These are phyloP conservation scores for Aldabrachelys gigantea DNA, from an alignment of 2,113 vertebrate species.

Conservation along the genomic window DNA sequence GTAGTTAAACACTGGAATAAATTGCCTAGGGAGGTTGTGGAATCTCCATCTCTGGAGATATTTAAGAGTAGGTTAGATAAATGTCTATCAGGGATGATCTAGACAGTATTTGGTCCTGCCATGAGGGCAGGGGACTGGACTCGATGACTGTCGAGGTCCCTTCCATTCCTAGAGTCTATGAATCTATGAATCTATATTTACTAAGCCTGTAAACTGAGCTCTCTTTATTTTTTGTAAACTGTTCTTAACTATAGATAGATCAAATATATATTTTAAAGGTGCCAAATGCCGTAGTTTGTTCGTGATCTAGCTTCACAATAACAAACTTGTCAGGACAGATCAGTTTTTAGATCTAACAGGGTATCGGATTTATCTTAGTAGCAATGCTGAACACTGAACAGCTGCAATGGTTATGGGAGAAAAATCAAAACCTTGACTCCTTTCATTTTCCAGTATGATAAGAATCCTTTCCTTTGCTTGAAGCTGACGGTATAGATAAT, in stretches of 20 bases:
- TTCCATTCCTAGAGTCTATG: too few species aligned
- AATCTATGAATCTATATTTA: background rate
- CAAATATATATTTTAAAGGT: slow-evolving; percentile 45
- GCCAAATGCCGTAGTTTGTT: background rate
- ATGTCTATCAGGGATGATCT: too few species aligned
- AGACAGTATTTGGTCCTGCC: too few species aligned
- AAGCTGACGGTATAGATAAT: accelerated
- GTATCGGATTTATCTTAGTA: accelerated
- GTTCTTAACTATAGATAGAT: slow-evolving; percentile 58
- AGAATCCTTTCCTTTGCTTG: background rate
- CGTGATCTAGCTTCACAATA: background rate
- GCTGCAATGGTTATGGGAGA: background rate
- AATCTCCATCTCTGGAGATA: too few species aligned
- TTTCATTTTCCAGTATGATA: accelerated
- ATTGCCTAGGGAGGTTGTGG: too few species aligned
- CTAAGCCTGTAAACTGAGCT: accelerated
- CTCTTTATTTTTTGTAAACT: slow-evolving; percentile 32
- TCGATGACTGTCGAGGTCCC: too few species aligned
- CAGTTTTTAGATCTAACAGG: background rate
- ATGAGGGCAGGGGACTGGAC: too few species aligned
- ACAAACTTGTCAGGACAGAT: background rate
- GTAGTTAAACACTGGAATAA: too few species aligned
- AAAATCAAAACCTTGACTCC: background rate
- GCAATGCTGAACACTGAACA: background rate
- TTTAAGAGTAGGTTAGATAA: too few species aligned